These are phyloP conservation scores for Drosophila merina DNA, from an alignment of 2,888 invertebrate species.

Conservation along the genomic window DNA sequence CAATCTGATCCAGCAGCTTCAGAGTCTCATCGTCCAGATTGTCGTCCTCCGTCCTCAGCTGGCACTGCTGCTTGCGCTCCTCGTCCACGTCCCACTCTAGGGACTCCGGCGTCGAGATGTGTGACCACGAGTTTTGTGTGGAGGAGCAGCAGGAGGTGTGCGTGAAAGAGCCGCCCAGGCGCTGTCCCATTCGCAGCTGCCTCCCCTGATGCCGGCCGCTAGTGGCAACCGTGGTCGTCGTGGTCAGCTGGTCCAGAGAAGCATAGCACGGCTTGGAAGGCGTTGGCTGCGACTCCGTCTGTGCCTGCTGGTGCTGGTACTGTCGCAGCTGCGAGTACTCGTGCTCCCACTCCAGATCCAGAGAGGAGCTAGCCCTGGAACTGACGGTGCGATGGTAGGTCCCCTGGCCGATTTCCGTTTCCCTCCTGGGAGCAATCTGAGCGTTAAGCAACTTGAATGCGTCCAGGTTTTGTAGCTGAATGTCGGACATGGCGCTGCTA, in stretches of 20 bases:
- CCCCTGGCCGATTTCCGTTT: slow-evolving; percentile 71
- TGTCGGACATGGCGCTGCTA: slow-evolving; percentile 80
- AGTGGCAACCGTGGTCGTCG: slow-evolving; percentile 52
- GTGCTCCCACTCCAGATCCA: slow-evolving; percentile 90
- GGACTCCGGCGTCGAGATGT: slow-evolving; percentile 88
- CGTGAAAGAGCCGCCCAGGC: slow-evolving; percentile 71
- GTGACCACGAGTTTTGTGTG: slow-evolving; percentile 85
- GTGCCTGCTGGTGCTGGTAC: slow-evolving; percentile 59
- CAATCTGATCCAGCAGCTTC: slow-evolving; percentile 88
- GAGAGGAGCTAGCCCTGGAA: slow-evolving; percentile 87
- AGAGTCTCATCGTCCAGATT: slow-evolving; percentile 88
- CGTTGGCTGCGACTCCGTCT: slow-evolving; percentile 41
- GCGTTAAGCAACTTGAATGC: slow-evolving; percentile 85
- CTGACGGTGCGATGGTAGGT: slow-evolving; percentile 75
- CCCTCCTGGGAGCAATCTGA: slow-evolving; percentile 71
- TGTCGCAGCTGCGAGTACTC: slow-evolving; percentile 84
- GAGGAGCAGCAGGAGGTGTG: slow-evolving; percentile 84
- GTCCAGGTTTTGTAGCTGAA: slow-evolving; percentile 87
- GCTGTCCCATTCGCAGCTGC: slow-evolving; percentile 52
- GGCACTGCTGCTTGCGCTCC: slow-evolving; percentile 81
- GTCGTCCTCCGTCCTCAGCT: slow-evolving; percentile 83
- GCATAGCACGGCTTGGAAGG: slow-evolving; percentile 57
- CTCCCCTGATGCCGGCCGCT: slow-evolving; percentile 47
- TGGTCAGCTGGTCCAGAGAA: slow-evolving; percentile 68
- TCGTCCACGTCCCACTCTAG: slow-evolving; percentile 89